Conservation (phyloP, 2,113 vertebrate genomes). For the Drymodes brunneopygia region DNA sequence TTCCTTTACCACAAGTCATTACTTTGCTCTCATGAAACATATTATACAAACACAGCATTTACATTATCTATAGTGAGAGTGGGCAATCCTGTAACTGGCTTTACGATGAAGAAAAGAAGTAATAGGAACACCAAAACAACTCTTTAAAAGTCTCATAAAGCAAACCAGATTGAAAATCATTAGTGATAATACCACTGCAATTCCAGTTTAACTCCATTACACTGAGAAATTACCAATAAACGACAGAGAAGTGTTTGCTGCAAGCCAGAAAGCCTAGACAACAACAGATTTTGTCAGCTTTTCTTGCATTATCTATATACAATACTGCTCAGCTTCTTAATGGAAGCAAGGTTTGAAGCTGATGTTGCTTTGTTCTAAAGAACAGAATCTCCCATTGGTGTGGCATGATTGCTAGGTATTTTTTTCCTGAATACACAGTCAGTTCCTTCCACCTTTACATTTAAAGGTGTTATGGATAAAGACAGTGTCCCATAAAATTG, state of each 20-base stretch:
- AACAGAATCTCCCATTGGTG: rapidly evolving
- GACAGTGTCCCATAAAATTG: neutral
- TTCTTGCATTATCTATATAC: neutral
- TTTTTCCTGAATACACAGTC: neutral
- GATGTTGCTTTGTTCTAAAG: neutral
- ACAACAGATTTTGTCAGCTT: neutral
- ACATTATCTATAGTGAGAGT: neutral
- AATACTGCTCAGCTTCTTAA: neutral
- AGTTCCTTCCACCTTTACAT: neutral
- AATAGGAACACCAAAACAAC: neutral
- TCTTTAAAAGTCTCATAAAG: neutral
- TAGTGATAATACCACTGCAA: neutral
- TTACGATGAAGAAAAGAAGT: neutral
- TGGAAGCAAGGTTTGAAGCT: neutral
- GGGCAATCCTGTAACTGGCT: neutral
- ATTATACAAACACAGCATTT: neutral
- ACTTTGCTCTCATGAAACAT: neutral
- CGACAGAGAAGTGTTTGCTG: neutral
- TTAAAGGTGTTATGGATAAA: neutral
- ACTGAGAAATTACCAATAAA: neutral
- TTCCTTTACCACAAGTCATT: neutral
- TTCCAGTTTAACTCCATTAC: neutral
- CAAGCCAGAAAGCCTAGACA: neutral
- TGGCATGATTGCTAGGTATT: neutral
- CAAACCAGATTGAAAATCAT: neutral